Percentiles rank a stretch among this genome's conserved stretches.
phyloP scores from a whole-genome alignment of 2,888 invertebrate genomes.

The Microctonus hyperodae region DNA sequence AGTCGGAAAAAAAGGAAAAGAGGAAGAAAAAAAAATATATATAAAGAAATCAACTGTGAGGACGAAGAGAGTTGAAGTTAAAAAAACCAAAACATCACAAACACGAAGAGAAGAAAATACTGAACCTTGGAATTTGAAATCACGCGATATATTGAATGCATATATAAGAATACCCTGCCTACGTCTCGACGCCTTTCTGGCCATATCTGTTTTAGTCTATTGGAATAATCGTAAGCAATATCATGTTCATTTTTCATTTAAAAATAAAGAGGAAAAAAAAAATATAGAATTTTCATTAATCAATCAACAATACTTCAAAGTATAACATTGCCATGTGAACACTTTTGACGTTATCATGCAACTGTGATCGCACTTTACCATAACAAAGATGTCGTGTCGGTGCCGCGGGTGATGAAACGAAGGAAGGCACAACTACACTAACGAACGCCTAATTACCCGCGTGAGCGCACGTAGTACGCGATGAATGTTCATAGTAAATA shows the following conservation, averaged over 20 bases:
- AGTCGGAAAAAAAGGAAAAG: constrained; percentile 10
- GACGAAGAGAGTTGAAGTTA: background rate
- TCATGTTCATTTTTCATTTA: background rate
- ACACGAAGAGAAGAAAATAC: constrained; percentile 11
- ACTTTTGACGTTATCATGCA: constrained; percentile 11
- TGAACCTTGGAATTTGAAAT: constrained; percentile 22
- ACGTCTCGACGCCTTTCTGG: constrained; percentile 27
- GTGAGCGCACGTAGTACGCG: constrained; percentile 24
- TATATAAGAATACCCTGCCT: background rate
- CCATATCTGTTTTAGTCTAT: background rate
- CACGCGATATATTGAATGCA: constrained; percentile 20
- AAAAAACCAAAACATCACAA: background rate
- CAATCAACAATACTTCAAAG: background rate
- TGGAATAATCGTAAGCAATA: constrained; percentile 5
- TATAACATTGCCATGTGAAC: background rate
- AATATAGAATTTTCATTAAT: too few relatives aligned
- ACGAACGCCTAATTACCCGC: constrained; percentile 31
- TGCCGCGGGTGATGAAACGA: constrained; percentile 12
- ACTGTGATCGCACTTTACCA: background rate
- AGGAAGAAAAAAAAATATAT: constrained; percentile 2
- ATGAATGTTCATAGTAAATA: constrained; percentile 16
- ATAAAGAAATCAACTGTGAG: background rate
- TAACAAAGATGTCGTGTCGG: constrained; percentile 14
- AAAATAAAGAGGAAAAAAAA: background rate
- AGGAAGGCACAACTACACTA: constrained; percentile 8